These are phyloP conservation scores for Apamea epomidion DNA, from an alignment of 2,888 invertebrate genomes.

Conservation along the genomic window DNA sequence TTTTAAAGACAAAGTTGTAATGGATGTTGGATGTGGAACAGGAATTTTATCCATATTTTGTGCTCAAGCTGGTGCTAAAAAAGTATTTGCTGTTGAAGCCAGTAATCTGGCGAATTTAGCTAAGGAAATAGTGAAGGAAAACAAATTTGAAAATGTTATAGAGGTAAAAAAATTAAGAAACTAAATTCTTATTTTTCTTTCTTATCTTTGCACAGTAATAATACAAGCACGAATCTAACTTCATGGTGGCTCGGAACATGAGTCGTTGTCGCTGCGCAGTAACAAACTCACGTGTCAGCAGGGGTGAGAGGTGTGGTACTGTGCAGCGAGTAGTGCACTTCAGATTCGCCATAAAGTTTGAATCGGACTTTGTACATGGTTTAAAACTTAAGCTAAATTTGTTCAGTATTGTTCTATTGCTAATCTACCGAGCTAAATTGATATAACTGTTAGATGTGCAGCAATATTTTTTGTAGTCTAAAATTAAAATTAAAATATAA, in stretches of 20 bases:
- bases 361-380: neutral
- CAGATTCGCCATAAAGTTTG: neutral
- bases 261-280: neutral
- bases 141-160: conserved; percentile 92
- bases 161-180: conserved; percentile 84
- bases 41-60: conserved; percentile 97
- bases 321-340: neutral
- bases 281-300: too few relatives aligned
- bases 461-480: neutral
- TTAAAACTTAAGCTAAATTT: neutral
- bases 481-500: neutral
- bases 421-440: neutral
- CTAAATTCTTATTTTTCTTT: too few relatives aligned
- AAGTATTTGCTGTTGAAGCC: conserved; percentile 96
- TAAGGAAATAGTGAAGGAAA: conserved; percentile 92
- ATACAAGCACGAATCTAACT: too few relatives aligned
- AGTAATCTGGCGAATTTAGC: conserved; percentile 93
- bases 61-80: conserved; percentile 96
- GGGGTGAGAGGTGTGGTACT: neutral
- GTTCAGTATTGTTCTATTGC: neutral
- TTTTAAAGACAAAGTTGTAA: conserved; percentile 94
- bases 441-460: neutral
- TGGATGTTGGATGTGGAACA: conserved; percentile 97
- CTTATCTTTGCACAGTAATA: too few relatives aligned
- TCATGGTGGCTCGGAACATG: neutral